Conservation (phyloP, 1,140 invertebrate genomes). For the Cataglyphis hispanica region DNA sequence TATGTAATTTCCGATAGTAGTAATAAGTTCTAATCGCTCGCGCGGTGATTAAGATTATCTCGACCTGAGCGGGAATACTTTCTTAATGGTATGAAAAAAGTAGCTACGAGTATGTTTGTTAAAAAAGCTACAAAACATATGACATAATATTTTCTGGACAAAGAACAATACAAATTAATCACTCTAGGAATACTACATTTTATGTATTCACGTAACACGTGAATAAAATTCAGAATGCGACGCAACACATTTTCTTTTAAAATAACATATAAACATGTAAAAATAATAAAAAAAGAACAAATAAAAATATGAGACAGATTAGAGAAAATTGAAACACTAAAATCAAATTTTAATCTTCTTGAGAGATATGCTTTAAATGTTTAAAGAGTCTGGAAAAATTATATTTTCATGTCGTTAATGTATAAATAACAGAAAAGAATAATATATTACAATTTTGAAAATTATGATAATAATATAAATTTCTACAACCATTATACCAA, state of each 20-base stretch:
- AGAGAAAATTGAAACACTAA: neutral
- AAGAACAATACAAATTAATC: slow-evolving; percentile 26
- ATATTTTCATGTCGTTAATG: neutral
- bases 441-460: neutral
- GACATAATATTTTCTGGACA: neutral
- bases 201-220: slow-evolving; percentile 21
- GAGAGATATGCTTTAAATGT: neutral
- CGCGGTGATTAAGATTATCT: neutral
- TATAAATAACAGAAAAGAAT: neutral
- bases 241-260: slow-evolving; percentile 7
- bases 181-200: neutral
- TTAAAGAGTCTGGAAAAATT: neutral
- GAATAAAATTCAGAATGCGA: slow-evolving; percentile 19
- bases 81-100: neutral
- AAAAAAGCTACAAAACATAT: slow-evolving; percentile 20
- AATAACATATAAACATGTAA: no score
- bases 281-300: slow-evolving; percentile 14
- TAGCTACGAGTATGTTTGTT: neutral
- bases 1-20: neutral
- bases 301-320: neutral
- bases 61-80: neutral
- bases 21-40: neutral
- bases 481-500: neutral
- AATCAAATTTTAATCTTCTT: slow-evolving; percentile 26
- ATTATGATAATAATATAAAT: neutral